phyloP scores from a whole-genome alignment of 2,113 vertebrate genomes.

The Pelusios castaneus region DNA sequence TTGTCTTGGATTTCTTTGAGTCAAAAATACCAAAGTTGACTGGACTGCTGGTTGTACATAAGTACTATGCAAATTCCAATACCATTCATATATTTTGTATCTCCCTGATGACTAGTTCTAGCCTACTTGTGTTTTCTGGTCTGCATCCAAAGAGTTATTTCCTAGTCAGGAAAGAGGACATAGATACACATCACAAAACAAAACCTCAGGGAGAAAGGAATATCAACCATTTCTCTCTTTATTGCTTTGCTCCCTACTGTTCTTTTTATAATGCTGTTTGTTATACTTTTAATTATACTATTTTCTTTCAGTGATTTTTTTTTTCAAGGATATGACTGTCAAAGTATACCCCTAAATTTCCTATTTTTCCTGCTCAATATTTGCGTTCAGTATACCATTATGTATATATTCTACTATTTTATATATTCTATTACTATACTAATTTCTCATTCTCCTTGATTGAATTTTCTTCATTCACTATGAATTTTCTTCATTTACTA shows the following conservation, averaged over 20 bases:
- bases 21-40: constrained; percentile 57
- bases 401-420: too few relatives aligned
- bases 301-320: background rate
- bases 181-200: constrained; percentile 14
- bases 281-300: constrained; percentile 7
- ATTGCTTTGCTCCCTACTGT: background rate
- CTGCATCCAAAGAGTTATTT: constrained; percentile 48
- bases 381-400: background rate
- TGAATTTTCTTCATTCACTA: background rate
- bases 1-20: constrained; percentile 39
- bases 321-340: constrained; percentile 7
- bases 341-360: background rate
- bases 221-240: constrained; percentile 28
- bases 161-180: background rate
- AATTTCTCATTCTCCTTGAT: background rate
- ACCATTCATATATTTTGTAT: constrained; percentile 10
- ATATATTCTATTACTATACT: background rate
- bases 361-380: background rate
- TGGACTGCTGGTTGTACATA: background rate
- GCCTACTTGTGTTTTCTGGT: constrained; percentile 34
- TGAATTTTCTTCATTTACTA: background rate
- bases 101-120: constrained; percentile 15
- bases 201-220: background rate
- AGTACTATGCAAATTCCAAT: background rate
- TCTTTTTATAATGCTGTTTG: background rate